Conservation (phyloP, 2,113 vertebrate species). For the Nothobranchius furzeri region DNA sequence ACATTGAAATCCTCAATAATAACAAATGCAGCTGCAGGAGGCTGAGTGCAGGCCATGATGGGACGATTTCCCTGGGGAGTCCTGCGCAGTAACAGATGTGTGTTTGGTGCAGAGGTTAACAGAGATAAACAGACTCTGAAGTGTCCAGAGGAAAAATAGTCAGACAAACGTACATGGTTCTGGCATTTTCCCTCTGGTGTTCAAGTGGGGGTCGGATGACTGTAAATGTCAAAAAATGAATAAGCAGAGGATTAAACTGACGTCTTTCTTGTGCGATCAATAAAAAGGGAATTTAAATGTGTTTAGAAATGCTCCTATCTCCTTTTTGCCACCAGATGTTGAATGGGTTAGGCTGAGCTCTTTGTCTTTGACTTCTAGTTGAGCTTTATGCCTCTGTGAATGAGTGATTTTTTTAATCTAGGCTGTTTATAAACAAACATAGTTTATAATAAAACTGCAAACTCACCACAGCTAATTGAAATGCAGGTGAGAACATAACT, state of each 20-base stretch:
- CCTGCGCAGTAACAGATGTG: conserved; percentile 10
- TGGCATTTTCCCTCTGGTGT: conserved; percentile 16
- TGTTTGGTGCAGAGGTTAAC: conserved; percentile 25
- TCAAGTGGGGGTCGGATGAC: not conserved
- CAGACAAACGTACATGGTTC: not conserved
- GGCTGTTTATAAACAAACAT: too few species aligned
- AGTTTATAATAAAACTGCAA: too few species aligned
- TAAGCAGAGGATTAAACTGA: not conserved
- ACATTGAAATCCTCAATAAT: not conserved
- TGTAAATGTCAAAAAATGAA: conserved; percentile 32
- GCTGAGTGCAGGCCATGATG: conserved; percentile 12
- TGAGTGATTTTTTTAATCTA: too few species aligned
- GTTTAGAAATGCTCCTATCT: not conserved
- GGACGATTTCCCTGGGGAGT: not conserved
- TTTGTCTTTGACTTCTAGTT: not conserved
- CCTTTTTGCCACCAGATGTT: not conserved
- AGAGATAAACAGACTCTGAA: conserved; percentile 11
- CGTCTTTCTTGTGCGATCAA: not conserved
- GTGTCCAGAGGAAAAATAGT: not conserved
- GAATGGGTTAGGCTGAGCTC: not conserved
- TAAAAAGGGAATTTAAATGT: not conserved
- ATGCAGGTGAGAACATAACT: too few species aligned
- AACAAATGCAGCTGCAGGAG: not conserved
- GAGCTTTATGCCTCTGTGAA: not conserved
- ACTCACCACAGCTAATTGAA: too few species aligned